Percentiles rank a stretch among this genome's conserved stretches.
These are phyloP conservation scores for Pipistrellus nathusii DNA, from an alignment of 2,797 vertebrate species.

Conservation along the genomic window DNA sequence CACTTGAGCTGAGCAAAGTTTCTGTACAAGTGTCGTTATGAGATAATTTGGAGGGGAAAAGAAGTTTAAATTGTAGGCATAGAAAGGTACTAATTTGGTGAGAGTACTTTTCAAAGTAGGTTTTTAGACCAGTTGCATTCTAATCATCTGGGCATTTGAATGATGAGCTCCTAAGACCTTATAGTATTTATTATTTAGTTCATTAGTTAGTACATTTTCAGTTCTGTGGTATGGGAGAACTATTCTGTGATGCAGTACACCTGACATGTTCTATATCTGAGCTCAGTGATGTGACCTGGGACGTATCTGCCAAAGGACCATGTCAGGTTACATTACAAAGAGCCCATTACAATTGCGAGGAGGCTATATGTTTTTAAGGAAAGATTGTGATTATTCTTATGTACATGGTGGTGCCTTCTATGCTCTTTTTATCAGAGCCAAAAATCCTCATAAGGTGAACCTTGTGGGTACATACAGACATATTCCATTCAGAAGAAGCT, in stretches of 20 bases:
- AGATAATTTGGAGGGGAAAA: neutral
- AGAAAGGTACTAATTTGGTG: neutral
- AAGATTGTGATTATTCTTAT: neutral
- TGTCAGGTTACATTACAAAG: neutral
- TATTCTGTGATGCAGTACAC: neutral
- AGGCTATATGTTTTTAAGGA: neutral
- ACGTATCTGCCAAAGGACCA: neutral
- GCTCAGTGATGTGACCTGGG: neutral
- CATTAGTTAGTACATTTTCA: neutral
- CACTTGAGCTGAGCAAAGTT: neutral
- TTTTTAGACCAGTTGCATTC: neutral
- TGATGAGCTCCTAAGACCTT: neutral
- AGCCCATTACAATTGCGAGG: neutral
- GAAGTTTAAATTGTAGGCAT: neutral
- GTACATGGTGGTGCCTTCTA: neutral
- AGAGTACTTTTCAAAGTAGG: neutral
- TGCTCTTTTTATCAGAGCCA: neutral
- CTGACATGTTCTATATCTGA: neutral
- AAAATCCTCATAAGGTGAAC: neutral
- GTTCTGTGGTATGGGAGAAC: neutral
- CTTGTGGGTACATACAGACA: neutral
- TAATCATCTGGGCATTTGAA: neutral
- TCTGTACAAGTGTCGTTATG: neutral
- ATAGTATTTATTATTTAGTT: neutral
- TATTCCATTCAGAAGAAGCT: conserved; percentile 5